Conservation (phyloP, 1,140 invertebrate genomes). For the Cherax quadricarinatus region DNA sequence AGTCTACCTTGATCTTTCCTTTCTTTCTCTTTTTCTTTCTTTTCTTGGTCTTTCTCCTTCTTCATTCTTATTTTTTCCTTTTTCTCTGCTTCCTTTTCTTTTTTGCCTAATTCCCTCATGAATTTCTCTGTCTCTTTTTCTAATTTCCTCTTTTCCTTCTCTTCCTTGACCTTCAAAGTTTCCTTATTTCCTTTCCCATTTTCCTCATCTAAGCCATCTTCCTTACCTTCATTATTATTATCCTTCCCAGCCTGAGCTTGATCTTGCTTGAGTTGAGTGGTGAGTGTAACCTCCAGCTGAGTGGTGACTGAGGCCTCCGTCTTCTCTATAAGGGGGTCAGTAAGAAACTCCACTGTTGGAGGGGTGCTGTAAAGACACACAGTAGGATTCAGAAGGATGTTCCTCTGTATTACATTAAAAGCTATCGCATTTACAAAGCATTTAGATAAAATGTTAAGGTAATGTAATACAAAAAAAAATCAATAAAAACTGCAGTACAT, state of each 20-base stretch:
- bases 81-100: slow-evolving; percentile 46
- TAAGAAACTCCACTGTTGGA: background rate
- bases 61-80: slow-evolving; percentile 27
- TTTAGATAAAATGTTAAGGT: no score
- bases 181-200: slow-evolving; percentile 21
- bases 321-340: background rate
- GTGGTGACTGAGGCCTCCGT: background rate
- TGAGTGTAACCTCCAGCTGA: slow-evolving; percentile 15
- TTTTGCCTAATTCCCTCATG: slow-evolving; percentile 43
- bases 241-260: slow-evolving; percentile 14
- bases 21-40: slow-evolving; percentile 43
- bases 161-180: slow-evolving; percentile 28
- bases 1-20: slow-evolving; percentile 35
- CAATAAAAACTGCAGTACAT: no score
- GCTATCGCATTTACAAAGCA: background rate
- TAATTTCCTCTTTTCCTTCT: slow-evolving; percentile 42
- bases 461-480: no score
- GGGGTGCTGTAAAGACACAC: background rate
- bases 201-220: slow-evolving; percentile 20
- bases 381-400: background rate
- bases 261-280: slow-evolving; percentile 20
- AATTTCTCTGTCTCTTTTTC: slow-evolving; percentile 35
- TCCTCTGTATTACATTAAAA: background rate
- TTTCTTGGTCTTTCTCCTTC: slow-evolving; percentile 43
- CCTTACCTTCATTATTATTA: slow-evolving; percentile 2